Conservation (phyloP, 2,797 vertebrate species). For the Centropyge bicolor region DNA sequence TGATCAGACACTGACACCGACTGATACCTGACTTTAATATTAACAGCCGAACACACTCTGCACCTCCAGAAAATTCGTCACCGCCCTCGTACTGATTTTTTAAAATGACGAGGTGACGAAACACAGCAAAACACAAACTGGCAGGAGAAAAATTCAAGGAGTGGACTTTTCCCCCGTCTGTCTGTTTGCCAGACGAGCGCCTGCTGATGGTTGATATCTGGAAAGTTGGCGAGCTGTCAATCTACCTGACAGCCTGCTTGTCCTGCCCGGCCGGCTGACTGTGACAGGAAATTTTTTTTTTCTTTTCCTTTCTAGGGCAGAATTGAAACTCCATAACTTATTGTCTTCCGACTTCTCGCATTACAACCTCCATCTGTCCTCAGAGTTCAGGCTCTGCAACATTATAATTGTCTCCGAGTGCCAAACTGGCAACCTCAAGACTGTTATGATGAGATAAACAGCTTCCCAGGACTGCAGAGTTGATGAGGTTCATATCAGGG, state of each 20-base stretch:
- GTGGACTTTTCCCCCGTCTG: slow-evolving; percentile 44
- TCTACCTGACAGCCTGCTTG: slow-evolving; percentile 43
- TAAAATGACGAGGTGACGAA: slow-evolving; percentile 56
- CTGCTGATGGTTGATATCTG: slow-evolving; percentile 42
- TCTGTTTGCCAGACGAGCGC: slow-evolving; percentile 29
- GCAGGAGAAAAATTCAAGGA: slow-evolving; percentile 51
- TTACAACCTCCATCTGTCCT: slow-evolving; percentile 54
- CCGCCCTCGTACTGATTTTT: slow-evolving; percentile 34
- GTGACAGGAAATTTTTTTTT: slow-evolving; percentile 27
- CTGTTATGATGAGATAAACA: slow-evolving; percentile 62
- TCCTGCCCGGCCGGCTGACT: slow-evolving; percentile 37
- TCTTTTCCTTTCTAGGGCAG: slow-evolving; percentile 11
- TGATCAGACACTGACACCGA: slow-evolving; percentile 8
- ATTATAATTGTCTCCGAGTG: slow-evolving; percentile 53
- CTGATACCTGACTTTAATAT: slow-evolving; percentile 35
- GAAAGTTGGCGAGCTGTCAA: slow-evolving; percentile 52
- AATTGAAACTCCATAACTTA: slow-evolving; percentile 51
- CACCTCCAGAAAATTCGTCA: slow-evolving; percentile 48
- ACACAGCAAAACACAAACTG: slow-evolving; percentile 61
- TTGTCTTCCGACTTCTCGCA: slow-evolving; percentile 47
- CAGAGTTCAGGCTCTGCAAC: slow-evolving; percentile 47
- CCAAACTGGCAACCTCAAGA: slow-evolving; percentile 50
- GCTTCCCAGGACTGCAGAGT: slow-evolving; percentile 32
- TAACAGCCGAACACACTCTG: background rate
- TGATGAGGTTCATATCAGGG: slow-evolving; percentile 51